phyloP scores from a whole-genome alignment of 1,140 invertebrate species.

The Polypedilum vanderplanki region DNA sequence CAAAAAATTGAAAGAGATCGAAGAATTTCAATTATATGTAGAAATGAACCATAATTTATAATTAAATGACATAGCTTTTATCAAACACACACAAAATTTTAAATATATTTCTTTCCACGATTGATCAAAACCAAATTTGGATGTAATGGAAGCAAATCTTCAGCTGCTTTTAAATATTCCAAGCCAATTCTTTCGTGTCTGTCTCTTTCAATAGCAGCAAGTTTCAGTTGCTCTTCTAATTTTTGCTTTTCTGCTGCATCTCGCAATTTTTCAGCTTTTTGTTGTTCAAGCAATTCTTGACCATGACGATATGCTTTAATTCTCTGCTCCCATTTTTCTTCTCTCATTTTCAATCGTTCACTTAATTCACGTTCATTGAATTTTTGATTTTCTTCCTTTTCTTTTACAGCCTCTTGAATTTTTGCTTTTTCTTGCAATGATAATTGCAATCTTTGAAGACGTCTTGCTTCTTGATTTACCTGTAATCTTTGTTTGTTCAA shows the following conservation, averaged over 20 bases:
- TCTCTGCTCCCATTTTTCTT: neutral
- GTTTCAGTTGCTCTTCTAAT: neutral
- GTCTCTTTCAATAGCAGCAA: neutral
- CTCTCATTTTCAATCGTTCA: neutral
- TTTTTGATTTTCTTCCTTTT: neutral
- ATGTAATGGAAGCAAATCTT: neutral
- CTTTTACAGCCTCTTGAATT: neutral
- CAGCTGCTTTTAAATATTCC: neutral
- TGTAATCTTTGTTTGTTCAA: neutral
- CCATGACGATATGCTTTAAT: neutral
- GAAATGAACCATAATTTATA: slow-evolving; percentile 61
- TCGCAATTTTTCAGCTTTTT: neutral
- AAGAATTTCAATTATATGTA: slow-evolving; percentile 85
- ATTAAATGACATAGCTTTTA: neutral
- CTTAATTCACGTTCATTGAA: neutral
- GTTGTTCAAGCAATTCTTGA: slow-evolving; percentile 3
- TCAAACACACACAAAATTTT: neutral
- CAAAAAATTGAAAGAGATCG: slow-evolving; percentile 56
- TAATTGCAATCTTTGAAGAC: neutral
- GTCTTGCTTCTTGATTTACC: neutral
- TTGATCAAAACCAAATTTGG: neutral
- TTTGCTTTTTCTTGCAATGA: neutral
- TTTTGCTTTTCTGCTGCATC: slow-evolving; percentile 7
- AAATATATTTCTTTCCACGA: neutral
- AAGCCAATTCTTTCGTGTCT: neutral